Percentiles rank a stretch among this genome's conserved stretches.
These are phyloP conservation scores for Promerops cafer DNA, from an alignment of 2,113 vertebrate genomes.

Conservation along the genomic window DNA sequence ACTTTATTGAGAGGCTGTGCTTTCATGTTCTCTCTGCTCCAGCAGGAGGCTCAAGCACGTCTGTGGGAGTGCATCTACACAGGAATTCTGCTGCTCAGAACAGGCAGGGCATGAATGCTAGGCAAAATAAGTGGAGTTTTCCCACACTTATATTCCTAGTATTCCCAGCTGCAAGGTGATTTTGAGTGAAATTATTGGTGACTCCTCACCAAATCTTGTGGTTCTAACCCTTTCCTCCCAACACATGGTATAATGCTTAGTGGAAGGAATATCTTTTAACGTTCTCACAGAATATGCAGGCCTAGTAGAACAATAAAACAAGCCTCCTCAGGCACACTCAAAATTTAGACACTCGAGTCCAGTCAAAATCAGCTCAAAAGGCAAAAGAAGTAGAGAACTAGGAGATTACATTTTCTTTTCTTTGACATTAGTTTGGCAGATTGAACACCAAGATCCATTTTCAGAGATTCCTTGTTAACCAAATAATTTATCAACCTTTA, in stretches of 20 bases:
- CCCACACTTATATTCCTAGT: neutral
- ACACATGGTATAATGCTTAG: neutral
- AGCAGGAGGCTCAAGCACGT: neutral
- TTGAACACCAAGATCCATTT: neutral
- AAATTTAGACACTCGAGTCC: neutral
- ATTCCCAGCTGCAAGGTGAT: neutral
- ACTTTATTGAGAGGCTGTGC: neutral
- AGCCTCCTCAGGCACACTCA: neutral
- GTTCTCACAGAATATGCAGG: accelerated
- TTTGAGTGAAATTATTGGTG: neutral
- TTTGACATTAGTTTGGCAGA: neutral
- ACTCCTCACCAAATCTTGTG: neutral
- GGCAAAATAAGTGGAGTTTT: neutral
- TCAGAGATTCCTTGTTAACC: neutral
- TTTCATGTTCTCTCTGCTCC: neutral
- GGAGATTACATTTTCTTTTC: neutral
- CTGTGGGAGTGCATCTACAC: neutral
- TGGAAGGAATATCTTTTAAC: neutral
- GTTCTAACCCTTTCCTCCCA: neutral
- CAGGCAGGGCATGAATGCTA: neutral
- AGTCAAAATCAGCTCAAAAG: neutral
- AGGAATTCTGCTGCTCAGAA: neutral
- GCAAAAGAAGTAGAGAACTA: neutral
- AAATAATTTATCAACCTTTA: neutral
- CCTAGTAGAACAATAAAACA: neutral